phyloP scores from a whole-genome alignment of 2,113 vertebrate species.

The Cyphomyrus discorhynchus region DNA sequence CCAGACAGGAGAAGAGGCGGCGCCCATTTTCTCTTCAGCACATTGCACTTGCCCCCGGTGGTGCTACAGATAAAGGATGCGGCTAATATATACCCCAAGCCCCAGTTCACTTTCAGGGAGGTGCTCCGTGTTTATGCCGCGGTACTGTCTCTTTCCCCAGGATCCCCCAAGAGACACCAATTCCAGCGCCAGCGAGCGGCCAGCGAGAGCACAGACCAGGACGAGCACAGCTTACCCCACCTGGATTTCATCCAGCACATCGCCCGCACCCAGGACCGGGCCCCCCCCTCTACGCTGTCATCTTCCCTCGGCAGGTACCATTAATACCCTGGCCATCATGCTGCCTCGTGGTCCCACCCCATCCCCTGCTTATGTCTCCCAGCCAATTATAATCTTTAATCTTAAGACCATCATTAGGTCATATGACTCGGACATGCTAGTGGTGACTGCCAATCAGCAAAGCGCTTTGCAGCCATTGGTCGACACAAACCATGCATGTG shows the following conservation, averaged over 20 bases:
- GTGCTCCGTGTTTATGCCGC: neutral
- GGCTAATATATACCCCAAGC: neutral
- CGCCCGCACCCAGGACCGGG: conserved; percentile 54
- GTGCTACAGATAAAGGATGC: neutral
- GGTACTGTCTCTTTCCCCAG: conserved; percentile 40
- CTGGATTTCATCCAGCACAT: conserved; percentile 68
- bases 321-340: conserved; percentile 27
- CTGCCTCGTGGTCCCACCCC: neutral
- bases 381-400: neutral
- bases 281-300: conserved; percentile 60
- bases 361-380: neutral
- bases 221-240: conserved; percentile 61
- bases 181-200: conserved; percentile 92
- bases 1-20: neutral
- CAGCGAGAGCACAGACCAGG: conserved; percentile 86
- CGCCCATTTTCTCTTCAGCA: neutral
- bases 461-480: neutral
- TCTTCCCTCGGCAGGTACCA: conserved; percentile 82
- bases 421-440: neutral
- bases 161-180: conserved; percentile 80
- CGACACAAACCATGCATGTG: neutral
- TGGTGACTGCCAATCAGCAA: neutral
- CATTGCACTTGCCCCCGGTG: neutral
- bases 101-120: neutral
- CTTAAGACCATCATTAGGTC: neutral